Conservation (phyloP, 2,888 invertebrate genomes). For the Electrophaes corylata region DNA sequence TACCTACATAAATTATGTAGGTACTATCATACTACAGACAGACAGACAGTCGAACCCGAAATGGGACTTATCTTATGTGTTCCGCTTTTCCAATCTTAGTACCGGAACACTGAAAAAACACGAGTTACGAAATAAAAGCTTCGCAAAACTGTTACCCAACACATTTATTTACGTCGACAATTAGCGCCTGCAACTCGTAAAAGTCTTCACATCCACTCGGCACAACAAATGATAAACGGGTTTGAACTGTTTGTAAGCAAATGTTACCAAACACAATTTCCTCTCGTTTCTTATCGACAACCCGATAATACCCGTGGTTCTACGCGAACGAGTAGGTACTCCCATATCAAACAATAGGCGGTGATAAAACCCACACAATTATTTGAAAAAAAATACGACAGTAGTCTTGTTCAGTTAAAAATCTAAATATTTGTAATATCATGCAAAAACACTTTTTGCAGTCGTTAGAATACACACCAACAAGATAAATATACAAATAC, state of each 20-base stretch:
- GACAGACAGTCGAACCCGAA: neutral
- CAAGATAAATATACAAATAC: slow-evolving; percentile 28
- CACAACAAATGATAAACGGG: slow-evolving; percentile 11
- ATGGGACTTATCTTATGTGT: neutral
- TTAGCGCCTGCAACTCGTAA: slow-evolving; percentile 7
- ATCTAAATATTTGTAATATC: too few relatives aligned
- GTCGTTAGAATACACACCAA: too few relatives aligned
- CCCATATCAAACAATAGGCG: neutral
- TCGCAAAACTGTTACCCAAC: slow-evolving; percentile 12
- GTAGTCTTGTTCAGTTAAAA: too few relatives aligned
- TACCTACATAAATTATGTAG: too few relatives aligned
- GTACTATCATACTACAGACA: neutral
- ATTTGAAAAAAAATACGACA: too few relatives aligned
- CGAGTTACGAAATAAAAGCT: slow-evolving; percentile 10
- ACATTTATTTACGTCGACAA: slow-evolving; percentile 17
- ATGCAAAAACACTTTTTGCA: too few relatives aligned
- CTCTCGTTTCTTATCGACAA: slow-evolving; percentile 24
- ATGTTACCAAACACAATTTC: slow-evolving; percentile 30
- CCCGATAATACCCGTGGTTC: too few relatives aligned
- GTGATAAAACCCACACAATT: neutral
- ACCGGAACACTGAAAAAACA: slow-evolving; percentile 5
- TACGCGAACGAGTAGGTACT: neutral
- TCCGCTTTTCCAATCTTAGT: neutral
- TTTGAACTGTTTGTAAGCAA: slow-evolving; percentile 25
- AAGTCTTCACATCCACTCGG: slow-evolving; percentile 6